These are phyloP conservation scores for Sebastes trivittatus DNA, from an alignment of 2,797 vertebrate species.

Conservation along the genomic window DNA sequence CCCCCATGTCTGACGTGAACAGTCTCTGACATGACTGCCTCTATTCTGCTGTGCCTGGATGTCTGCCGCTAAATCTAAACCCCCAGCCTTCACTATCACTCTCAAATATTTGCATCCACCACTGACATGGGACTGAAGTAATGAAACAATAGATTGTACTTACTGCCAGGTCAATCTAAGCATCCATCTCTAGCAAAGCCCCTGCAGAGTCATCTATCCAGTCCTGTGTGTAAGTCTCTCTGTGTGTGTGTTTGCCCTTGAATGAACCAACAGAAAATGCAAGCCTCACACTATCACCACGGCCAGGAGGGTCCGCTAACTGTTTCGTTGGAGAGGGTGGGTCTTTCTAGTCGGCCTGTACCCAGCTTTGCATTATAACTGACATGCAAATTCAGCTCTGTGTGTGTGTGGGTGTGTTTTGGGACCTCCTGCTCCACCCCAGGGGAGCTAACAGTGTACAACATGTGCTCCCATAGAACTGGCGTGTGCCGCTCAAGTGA, in stretches of 20 bases:
- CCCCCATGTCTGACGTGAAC: conserved; percentile 41
- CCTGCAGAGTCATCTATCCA: conserved; percentile 59
- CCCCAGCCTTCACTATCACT: conserved; percentile 52
- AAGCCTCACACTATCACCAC: conserved; percentile 60
- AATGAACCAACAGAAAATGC: conserved; percentile 68
- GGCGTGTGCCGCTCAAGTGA: conserved; percentile 87
- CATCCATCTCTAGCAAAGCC: conserved; percentile 66
- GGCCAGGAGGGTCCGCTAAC: conserved; percentile 70
- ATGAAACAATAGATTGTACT: conserved; percentile 77
- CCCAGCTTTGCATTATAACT: conserved; percentile 83
- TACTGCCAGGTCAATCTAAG: conserved; percentile 72
- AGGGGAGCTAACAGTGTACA: conserved; percentile 69
- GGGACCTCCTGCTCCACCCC: conserved; percentile 60
- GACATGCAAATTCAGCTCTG: conserved; percentile 79
- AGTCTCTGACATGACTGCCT: conserved; percentile 41
- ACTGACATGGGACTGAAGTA: conserved; percentile 46
- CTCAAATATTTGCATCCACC: conserved; percentile 60
- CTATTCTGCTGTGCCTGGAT: conserved; percentile 22
- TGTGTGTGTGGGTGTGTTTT: conserved; percentile 38
- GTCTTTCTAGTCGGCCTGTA: conserved; percentile 57
- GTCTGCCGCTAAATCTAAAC: conserved; percentile 45
- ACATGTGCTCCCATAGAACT: conserved; percentile 79
- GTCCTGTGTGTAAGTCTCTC: conserved; percentile 1
- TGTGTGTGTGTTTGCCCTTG: conserved; percentile 50
- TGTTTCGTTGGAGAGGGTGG: conserved; percentile 75